Conservation (phyloP, 2,113 vertebrate species). For the Hippotragus niger region DNA sequence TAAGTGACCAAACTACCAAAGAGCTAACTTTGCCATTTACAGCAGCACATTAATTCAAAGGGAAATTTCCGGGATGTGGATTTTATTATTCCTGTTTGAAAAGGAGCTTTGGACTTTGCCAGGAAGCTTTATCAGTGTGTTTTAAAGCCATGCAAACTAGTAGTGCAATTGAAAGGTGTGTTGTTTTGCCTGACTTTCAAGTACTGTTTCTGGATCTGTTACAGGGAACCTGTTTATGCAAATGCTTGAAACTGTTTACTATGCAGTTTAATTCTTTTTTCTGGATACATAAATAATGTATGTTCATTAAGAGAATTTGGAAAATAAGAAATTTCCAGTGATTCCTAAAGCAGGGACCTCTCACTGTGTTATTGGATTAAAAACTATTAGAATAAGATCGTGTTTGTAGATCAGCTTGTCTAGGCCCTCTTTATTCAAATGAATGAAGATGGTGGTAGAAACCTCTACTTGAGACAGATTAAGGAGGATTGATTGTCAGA, state of each 20-base stretch:
- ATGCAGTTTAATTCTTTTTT: conserved; percentile 5
- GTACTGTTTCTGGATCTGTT: neutral
- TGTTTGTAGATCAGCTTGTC: neutral
- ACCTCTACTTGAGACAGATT: neutral
- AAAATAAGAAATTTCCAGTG: neutral
- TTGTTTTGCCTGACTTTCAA: neutral
- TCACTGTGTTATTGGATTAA: neutral
- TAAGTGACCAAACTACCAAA: neutral
- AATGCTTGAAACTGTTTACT: neutral
- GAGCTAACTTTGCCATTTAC: neutral
- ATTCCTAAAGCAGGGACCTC: neutral
- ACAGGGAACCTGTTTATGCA: neutral
- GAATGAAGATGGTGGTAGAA: neutral
- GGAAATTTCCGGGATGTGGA: neutral
- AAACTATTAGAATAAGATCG: neutral
- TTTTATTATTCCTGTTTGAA: conserved; percentile 14
- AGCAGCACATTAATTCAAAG: neutral
- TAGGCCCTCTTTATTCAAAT: neutral
- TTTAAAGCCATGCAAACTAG: neutral
- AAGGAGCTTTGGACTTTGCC: neutral
- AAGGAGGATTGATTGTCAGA: neutral
- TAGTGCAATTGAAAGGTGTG: neutral
- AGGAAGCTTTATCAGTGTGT: neutral
- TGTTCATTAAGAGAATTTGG: neutral
- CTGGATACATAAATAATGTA: neutral